Evolutionary conservation across 2,888 invertebrate genomes (phyloP), one percentile per base, ranked within the genome.

Genomic region (Meiosimyza decipiens): DNA sequence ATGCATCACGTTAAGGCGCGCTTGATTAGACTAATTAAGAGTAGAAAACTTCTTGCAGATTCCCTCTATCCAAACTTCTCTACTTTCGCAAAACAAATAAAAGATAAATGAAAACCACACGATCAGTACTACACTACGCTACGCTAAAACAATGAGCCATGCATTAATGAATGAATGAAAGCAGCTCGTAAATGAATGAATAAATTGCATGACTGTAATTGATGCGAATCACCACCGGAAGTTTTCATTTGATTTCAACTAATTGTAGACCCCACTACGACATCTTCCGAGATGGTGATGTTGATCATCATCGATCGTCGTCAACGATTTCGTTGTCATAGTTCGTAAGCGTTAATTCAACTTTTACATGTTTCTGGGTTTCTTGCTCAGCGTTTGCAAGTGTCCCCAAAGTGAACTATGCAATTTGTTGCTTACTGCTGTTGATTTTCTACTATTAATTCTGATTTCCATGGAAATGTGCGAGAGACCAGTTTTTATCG

Each of bases 161-260:
- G 9, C 40, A 68, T 57, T 18, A 57, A 70, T 70, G 62, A 70
- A 62, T 60, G 69, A 62, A 62, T 47, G 51, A 63, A 12, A 40
- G 33, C 15, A 63, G n/a, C 49, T 47, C 47, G 49, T 40, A 16
- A 54, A n/a, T 70, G 33, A 47, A 51, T 28, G 62, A 51, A 18
- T 16, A 40, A 28, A 68, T 68, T 57, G 51, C 51, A 54, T 52
- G 47, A 55, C 16, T 70, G 70, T 70, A 70, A 70, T 63, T 70
- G 70, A 70, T 70, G 70, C 70, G 70, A 70, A 70, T 63, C 70
- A 63, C 40, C 40, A 78, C 84, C 84, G 84, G 84, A 84, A 84
- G 84, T 82, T 78, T 80, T 80, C 80, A 80, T 82, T 82, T 82
- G 79, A 82, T 83, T 81, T 79, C 80, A 54, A 63, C 70, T 63